phyloP scores from a whole-genome alignment of 2,797 vertebrate species.

The Arnoldichthys spilopterus region DNA sequence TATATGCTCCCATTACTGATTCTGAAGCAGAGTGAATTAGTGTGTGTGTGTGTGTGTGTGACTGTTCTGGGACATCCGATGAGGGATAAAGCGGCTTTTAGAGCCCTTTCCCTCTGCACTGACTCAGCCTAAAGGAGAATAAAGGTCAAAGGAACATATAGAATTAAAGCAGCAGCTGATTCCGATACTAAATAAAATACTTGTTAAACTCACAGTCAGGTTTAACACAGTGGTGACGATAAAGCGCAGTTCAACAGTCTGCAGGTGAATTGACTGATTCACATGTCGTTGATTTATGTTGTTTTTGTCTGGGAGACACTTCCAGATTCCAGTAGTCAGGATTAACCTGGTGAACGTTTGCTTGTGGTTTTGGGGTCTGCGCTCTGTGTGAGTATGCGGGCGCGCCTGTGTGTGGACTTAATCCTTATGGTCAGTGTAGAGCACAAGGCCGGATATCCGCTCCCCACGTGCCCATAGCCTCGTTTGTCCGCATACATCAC shows the following conservation, averaged over 20 bases:
- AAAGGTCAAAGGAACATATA: slow-evolving; percentile 1
- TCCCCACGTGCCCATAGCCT: slow-evolving; percentile 64
- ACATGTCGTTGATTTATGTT: too few relatives aligned
- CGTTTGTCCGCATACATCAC: background rate
- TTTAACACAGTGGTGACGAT: too few relatives aligned
- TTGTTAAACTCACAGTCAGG: too few relatives aligned
- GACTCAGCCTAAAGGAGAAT: background rate
- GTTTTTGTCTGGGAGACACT: too few relatives aligned
- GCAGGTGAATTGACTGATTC: too few relatives aligned
- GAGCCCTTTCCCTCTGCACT: background rate
- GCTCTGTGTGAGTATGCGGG: slow-evolving; percentile 1
- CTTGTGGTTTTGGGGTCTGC: slow-evolving; percentile 27
- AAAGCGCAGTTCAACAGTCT: too few relatives aligned
- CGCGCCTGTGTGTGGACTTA: slow-evolving; percentile 6
- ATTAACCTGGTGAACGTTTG: slow-evolving; percentile 2
- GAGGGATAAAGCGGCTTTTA: background rate
- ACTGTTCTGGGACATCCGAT: background rate
- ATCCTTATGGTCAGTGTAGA: slow-evolving; percentile 62
- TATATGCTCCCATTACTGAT: background rate
- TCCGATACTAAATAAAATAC: too few relatives aligned
- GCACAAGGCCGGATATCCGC: slow-evolving; percentile 70
- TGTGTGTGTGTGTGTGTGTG: background rate
- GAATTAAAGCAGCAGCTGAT: background rate
- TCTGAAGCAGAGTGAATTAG: background rate
- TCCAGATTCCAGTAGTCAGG: background rate